Percentiles rank a stretch among this genome's conserved stretches.
phyloP scores from a whole-genome alignment of 2,113 vertebrate genomes.

The Amphilophus citrinellus region DNA sequence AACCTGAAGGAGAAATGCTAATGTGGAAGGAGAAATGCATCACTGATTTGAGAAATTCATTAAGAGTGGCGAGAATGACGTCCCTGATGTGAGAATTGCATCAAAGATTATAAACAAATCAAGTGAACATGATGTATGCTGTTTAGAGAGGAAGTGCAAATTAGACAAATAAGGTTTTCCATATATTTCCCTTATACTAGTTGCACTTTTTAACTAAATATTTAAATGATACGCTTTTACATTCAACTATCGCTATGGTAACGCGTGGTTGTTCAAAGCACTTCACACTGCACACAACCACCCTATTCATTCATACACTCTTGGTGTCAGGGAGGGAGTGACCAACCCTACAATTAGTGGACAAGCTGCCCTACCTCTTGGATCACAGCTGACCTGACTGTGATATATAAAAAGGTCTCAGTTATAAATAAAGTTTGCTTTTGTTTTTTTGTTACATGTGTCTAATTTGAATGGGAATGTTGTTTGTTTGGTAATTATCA shows the following conservation, averaged over 20 bases:
- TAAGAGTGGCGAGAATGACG: background rate
- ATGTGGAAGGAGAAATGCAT: background rate
- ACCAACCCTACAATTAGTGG: background rate
- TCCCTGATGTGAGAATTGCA: background rate
- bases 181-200: background rate
- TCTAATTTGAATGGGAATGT: background rate
- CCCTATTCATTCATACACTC: background rate
- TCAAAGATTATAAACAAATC: background rate
- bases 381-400: background rate
- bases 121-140: background rate
- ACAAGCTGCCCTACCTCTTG: background rate
- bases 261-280: background rate
- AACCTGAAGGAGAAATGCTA: background rate
- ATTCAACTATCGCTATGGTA: background rate
- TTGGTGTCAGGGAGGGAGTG: background rate
- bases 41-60: background rate
- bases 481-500: background rate
- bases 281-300: background rate
- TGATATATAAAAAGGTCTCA: background rate
- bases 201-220: background rate
- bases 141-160: background rate
- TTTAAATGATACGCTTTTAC: background rate
- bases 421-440: background rate
- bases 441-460: background rate
- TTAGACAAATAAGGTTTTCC: background rate